These are phyloP conservation scores for Equus przewalskii DNA, from an alignment of 2,113 vertebrate species.

Conservation along the genomic window DNA sequence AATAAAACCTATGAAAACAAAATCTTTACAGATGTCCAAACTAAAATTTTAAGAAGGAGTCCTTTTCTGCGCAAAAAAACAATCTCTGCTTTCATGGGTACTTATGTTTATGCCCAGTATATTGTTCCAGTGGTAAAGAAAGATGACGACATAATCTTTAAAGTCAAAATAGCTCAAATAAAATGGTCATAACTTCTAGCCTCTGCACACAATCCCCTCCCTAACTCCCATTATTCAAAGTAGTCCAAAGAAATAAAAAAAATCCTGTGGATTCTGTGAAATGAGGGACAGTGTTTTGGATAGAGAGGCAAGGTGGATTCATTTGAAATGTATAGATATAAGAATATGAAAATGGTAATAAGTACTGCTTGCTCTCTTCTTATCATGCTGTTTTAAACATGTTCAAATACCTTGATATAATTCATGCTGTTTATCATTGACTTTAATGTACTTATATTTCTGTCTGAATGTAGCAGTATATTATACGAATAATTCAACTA, in stretches of 20 bases:
- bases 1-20: neutral
- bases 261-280: neutral
- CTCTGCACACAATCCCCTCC: neutral
- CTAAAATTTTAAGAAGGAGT: neutral
- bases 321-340: neutral
- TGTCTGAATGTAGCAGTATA: neutral
- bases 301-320: neutral
- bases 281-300: neutral
- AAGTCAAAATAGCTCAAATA: neutral
- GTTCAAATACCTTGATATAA: neutral
- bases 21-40: neutral
- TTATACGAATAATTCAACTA: neutral
- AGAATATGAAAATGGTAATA: neutral
- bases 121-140: neutral
- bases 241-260: neutral
- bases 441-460: slow-evolving; percentile 8
- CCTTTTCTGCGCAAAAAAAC: neutral
- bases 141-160: neutral
- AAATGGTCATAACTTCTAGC: neutral
- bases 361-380: neutral
- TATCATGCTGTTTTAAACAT: neutral
- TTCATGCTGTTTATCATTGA: neutral
- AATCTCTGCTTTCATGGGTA: neutral
- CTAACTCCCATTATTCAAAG: neutral
- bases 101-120: neutral